Evolutionary conservation across 30 jellyfish, hydroid and myxozoan species (phyloP).

Genomic region (Mastigias papua): DNA sequence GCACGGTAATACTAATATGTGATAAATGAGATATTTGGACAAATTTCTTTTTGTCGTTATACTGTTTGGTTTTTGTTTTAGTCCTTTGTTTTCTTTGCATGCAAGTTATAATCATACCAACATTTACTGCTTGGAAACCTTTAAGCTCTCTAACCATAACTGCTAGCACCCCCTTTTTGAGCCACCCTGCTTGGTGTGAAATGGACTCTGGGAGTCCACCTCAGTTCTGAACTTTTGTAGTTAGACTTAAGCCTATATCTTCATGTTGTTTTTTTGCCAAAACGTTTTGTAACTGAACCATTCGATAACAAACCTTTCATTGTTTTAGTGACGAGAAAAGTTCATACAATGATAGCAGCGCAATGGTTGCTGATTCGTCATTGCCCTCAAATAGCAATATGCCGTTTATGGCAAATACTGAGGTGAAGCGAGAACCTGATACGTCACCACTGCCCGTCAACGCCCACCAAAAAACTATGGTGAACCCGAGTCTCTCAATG

Average conservation of each 20-base stretch:
- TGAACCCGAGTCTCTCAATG: slow-evolving; percentile 15
- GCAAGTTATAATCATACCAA: too few species aligned
- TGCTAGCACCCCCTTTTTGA: too few species aligned
- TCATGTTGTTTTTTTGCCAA: neutral
- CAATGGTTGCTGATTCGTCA: slow-evolving; percentile 36
- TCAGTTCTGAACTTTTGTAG: too few species aligned
- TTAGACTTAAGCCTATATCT: neutral
- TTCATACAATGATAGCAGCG: slow-evolving; percentile 28
- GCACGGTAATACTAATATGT: too few species aligned
- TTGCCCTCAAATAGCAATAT: slow-evolving; percentile 6
- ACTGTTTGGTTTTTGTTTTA: too few species aligned
- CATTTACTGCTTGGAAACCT: too few species aligned
- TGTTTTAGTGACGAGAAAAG: slow-evolving; percentile 68
- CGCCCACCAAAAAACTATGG: slow-evolving; percentile 8
- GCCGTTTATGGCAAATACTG: slow-evolving; percentile 30
- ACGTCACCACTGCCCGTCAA: slow-evolving; percentile 20
- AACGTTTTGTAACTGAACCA: neutral
- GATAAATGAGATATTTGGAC: too few species aligned
- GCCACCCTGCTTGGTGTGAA: too few species aligned
- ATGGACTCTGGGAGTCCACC: too few species aligned
- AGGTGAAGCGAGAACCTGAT: slow-evolving; percentile 43
- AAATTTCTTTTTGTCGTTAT: too few species aligned
- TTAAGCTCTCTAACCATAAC: too few species aligned
- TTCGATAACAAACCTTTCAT: neutral
- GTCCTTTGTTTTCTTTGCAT: too few species aligned